Evolutionary conservation across 2,888 invertebrate genomes (phyloP).

Genomic region (Drosophila birchii): DNA sequence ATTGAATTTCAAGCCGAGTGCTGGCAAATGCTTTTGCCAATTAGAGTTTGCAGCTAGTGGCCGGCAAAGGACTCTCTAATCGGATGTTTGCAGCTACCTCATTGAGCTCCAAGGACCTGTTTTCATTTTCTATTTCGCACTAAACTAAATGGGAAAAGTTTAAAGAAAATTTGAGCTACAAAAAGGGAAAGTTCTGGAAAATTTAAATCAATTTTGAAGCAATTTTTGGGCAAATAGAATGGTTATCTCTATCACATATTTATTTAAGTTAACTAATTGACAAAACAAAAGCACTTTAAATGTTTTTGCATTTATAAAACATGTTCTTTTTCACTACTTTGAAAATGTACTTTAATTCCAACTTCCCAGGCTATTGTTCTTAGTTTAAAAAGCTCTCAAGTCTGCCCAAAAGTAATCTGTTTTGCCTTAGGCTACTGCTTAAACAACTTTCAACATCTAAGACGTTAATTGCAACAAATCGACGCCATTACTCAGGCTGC

Average conservation of each 20-base stretch:
- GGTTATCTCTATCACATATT: too few species aligned
- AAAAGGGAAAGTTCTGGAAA: background rate
- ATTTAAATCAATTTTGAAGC: background rate
- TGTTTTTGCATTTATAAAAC: background rate
- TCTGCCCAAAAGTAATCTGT: constrained; percentile 7
- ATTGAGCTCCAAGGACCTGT: constrained; percentile 8
- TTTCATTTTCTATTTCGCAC: constrained; percentile 3
- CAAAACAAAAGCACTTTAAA: background rate
- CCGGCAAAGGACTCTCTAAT: constrained; percentile 30
- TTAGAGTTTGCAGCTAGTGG: constrained; percentile 30
- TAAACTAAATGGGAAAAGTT: constrained; percentile 15
- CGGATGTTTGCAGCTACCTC: constrained; percentile 17
- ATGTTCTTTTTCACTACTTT: background rate
- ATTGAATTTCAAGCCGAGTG: constrained; percentile 39
- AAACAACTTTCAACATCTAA: constrained; percentile 54
- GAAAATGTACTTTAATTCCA: background rate
- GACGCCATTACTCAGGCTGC: constrained; percentile 66
- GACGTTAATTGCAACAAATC: constrained; percentile 76
- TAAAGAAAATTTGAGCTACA: constrained; percentile 1
- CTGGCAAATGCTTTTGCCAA: constrained; percentile 23
- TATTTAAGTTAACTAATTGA: background rate
- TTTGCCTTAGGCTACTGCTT: constrained; percentile 28
- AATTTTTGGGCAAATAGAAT: background rate
- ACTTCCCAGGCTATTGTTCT: constrained; percentile 6
- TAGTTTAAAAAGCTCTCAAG: constrained; percentile 1